Base-by-base conservation (phyloP, 1,140 invertebrate genomes). In the Sinella curviseta region DNA sequence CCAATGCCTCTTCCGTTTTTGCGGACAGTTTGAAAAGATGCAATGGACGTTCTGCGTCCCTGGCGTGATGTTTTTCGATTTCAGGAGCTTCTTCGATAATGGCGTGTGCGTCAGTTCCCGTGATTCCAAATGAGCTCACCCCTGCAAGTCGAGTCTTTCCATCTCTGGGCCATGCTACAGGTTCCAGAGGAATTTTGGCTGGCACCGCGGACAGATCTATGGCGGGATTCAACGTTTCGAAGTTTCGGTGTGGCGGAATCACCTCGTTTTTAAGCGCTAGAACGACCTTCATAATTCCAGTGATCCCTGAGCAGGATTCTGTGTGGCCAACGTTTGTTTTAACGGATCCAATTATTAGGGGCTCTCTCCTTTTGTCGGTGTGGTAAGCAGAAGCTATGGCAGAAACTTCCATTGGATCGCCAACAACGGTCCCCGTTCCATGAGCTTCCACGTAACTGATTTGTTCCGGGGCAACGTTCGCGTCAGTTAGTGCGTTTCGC, bases 261-360 rank as follows among this genome's bases (percentile, higher is more conserved):
- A 8, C 24, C 35, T 75, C 74, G 14, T 75, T 35, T 24, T 39
- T 30, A 2, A 75, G 17, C 3, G 74, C 33, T 20, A 75, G 31
- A n/a, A 75, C 74, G 16, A 54, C 39, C 35, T 75, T 75, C 74
- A 75, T 75, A 4, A 75, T 48, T n/a, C 74, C 74, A 39, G 74
- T 75, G 16, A 75, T 48, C 3, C 74, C 74, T 14, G 74, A 75
- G 24, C 74, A 75, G 24, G 3, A 12, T 54, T 91, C 90, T 28
- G 89, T 86, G 78, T 91, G 90, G 4, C 90, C 90, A 86, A 90
- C 89, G 84, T 90, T 90, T 14, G 90, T 89, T 82, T 91, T 91
- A 17, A 89, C 86, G 8, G 90, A 89, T 1, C 89, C 90, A 80
- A 90, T 88, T 0, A 88, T 82, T 17, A 91, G 83, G 60, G 89